These are phyloP conservation scores for Oryzias dopingdopingensis DNA, from an alignment of 2,797 vertebrate genomes.

Conservation along the genomic window DNA sequence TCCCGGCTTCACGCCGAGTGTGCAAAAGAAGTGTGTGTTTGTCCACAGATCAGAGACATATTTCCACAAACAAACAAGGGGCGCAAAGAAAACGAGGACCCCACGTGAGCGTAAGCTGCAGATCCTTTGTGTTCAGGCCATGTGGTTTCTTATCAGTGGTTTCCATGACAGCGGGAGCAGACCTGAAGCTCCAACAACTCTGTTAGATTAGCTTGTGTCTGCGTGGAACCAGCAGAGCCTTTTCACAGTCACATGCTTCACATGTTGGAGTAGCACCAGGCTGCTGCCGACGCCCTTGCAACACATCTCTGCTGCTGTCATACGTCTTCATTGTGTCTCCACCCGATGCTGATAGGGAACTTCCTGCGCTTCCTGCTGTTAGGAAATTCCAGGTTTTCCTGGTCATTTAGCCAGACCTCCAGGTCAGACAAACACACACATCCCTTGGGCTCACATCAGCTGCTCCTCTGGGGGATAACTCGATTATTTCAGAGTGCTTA, in stretches of 20 bases:
- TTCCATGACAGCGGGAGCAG: slow-evolving; percentile 40
- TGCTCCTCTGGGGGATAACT: no score
- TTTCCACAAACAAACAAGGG: slow-evolving; percentile 31
- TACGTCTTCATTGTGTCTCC: slow-evolving; percentile 22
- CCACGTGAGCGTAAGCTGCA: slow-evolving; percentile 1
- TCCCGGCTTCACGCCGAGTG: slow-evolving; percentile 22
- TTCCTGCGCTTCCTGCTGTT: slow-evolving; percentile 58
- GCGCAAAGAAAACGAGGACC: slow-evolving; percentile 18
- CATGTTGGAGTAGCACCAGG: background rate
- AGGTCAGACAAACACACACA: slow-evolving; percentile 3
- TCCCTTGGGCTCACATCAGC: no score
- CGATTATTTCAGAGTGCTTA: background rate
- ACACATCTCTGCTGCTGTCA: slow-evolving; percentile 32
- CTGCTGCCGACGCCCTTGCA: slow-evolving; percentile 49
- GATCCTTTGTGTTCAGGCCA: slow-evolving; percentile 9
- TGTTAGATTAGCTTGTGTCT: no score
- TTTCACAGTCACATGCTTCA: background rate
- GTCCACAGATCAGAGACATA: slow-evolving; percentile 25
- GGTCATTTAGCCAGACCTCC: slow-evolving; percentile 16
- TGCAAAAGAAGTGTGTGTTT: slow-evolving; percentile 45
- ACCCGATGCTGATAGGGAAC: slow-evolving; percentile 45
- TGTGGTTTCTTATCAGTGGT: slow-evolving; percentile 45
- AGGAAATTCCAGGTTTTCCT: slow-evolving; percentile 60
- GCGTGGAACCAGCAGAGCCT: background rate
- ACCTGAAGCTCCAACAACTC: slow-evolving; percentile 24